phyloP scores from a whole-genome alignment of 2,797 vertebrate species.

The Pipistrellus pipistrellus region DNA sequence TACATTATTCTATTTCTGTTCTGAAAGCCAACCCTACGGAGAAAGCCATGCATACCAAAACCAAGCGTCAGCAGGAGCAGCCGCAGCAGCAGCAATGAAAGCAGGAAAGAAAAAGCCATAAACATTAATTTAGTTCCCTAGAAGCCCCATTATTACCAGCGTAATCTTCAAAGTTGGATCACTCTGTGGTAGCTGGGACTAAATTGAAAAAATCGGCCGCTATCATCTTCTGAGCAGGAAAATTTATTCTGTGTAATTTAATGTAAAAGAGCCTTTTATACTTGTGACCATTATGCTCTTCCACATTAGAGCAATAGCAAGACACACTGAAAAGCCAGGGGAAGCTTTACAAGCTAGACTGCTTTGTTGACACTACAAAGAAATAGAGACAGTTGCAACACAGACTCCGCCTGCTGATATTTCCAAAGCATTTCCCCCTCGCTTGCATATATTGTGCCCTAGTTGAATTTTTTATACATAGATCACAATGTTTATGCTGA shows the following conservation, averaged over 20 bases:
- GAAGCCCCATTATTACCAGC: slow-evolving; percentile 56
- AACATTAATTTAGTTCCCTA: slow-evolving; percentile 69
- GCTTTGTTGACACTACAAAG: background rate
- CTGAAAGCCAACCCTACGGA: slow-evolving; percentile 22
- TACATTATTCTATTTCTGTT: slow-evolving; percentile 43
- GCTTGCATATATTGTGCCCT: background rate
- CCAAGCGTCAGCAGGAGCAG: background rate
- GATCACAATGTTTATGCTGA: background rate
- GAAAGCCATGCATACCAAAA: background rate
- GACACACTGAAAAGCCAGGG: slow-evolving; percentile 56
- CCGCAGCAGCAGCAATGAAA: background rate
- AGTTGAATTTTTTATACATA: background rate
- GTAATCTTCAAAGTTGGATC: slow-evolving; percentile 61
- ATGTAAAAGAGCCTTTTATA: slow-evolving; percentile 73
- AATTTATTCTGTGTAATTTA: slow-evolving; percentile 76
- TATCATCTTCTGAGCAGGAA: slow-evolving; percentile 64
- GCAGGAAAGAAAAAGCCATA: background rate
- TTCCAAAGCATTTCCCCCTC: background rate
- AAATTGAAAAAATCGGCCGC: slow-evolving; percentile 78
- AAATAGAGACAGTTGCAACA: slow-evolving; percentile 12
- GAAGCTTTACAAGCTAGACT: slow-evolving; percentile 59
- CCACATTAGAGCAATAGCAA: slow-evolving; percentile 56
- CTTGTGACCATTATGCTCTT: slow-evolving; percentile 56
- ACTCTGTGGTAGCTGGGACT: slow-evolving; percentile 32
- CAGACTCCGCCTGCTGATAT: background rate